These are phyloP conservation scores for Troides helena DNA, from an alignment of 2,888 invertebrate species.

Conservation along the genomic window DNA sequence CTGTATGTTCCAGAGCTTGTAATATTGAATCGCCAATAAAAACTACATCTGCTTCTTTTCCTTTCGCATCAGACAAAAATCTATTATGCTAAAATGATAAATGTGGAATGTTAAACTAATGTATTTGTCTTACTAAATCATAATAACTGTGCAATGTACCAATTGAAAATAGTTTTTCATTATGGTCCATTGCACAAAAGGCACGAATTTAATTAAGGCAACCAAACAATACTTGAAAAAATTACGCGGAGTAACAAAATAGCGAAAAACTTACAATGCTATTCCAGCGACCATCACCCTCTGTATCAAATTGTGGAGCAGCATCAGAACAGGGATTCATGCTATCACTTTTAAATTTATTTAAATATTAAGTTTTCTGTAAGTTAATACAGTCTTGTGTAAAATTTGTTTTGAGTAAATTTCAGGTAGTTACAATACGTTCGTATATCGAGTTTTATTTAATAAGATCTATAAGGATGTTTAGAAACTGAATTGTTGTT, in stretches of 20 bases:
- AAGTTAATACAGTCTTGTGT: no score
- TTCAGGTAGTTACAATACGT: background rate
- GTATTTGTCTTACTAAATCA: background rate
- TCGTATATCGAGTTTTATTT: background rate
- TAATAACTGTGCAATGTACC: background rate
- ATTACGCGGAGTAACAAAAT: slow-evolving; percentile 33
- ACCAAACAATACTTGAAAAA: slow-evolving; percentile 11
- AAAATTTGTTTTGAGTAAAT: slow-evolving; percentile 1
- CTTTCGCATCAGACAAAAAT: slow-evolving; percentile 91
- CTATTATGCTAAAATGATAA: slow-evolving; percentile 86
- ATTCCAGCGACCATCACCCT: slow-evolving; percentile 93
- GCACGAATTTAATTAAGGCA: slow-evolving; percentile 18
- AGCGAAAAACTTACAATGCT: slow-evolving; percentile 79
- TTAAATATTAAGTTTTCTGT: slow-evolving; percentile 14
- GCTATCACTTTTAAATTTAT: slow-evolving; percentile 24
- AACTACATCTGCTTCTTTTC: slow-evolving; percentile 95
- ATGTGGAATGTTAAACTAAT: background rate
- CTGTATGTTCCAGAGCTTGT: slow-evolving; percentile 89
- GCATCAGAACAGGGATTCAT: slow-evolving; percentile 89
- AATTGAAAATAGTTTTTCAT: slow-evolving; percentile 21
- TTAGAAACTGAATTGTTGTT: no score
- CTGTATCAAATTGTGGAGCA: slow-evolving; percentile 85
- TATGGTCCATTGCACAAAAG: slow-evolving; percentile 21
- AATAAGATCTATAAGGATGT: background rate
- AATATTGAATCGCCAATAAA: slow-evolving; percentile 95